phyloP scores from a whole-genome alignment of 2,113 vertebrate species.

The Glaucidium brasilianum region DNA sequence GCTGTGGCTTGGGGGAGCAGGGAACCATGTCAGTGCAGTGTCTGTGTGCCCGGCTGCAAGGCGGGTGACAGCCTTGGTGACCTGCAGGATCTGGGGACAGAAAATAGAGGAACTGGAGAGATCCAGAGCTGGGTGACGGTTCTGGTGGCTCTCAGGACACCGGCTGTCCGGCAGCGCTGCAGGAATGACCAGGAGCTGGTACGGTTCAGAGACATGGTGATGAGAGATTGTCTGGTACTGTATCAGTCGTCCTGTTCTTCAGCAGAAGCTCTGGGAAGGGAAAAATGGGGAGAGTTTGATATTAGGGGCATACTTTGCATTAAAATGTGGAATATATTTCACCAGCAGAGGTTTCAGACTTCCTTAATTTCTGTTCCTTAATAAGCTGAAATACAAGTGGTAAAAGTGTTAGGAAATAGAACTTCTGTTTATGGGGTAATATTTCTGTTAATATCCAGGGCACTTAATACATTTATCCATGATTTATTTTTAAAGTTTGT shows the following conservation, averaged over 20 bases:
- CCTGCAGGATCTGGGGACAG: background rate
- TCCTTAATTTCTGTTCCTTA: background rate
- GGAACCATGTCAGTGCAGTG: background rate
- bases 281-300: background rate
- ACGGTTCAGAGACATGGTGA: rapidly evolving
- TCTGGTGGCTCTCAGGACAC: background rate
- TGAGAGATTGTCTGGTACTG: background rate
- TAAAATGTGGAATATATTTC: background rate
- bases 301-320: background rate
- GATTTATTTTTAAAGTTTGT: background rate
- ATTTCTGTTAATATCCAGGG: background rate
- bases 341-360: background rate
- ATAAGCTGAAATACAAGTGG: rapidly evolving
- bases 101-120: background rate
- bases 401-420: background rate
- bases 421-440: background rate
- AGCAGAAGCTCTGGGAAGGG: background rate
- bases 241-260: background rate
- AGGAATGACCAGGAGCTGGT: background rate
- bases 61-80: background rate
- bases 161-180: background rate
- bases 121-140: background rate
- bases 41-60: background rate
- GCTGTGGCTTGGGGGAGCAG: background rate
- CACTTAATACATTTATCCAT: background rate